Evolutionary conservation across 2,797 vertebrate species (phyloP), one percentile per base, ranked within the genome.

Genomic region (Neomorphus geoffroyi): DNA sequence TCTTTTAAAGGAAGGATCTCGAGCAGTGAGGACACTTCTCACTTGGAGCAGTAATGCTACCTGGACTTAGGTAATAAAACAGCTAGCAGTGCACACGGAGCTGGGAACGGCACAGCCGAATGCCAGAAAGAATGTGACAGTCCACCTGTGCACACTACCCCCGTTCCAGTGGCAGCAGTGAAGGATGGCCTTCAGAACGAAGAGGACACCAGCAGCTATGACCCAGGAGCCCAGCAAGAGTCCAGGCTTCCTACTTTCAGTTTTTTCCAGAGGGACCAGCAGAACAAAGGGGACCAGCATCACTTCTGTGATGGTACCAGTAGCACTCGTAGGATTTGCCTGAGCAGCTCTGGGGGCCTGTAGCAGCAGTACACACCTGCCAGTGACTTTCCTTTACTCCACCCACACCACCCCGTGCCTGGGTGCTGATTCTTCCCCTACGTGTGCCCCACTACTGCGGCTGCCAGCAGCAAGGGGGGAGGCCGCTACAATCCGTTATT

Each of bases 391-490:
- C 32, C 17, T 91, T 43, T 53, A 26, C 51, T 80, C 43, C 39
- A 12, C 69, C 41, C 46, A n/a, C 2, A 4, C 19, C 53, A 69
- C 56, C 54, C 69, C 3, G 0, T 53, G 26, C 66, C 27, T 7
- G 6, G 37, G 57, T 35, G 28, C 39, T 1, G 2, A 8, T 22
- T 67, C 35, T 80, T 75, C 58, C 79, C 57, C 35, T 67, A 3
- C 0, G 0, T 5, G 57, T 73, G 69, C 82, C 93, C 72, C 72
- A 46, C 51, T 71, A 46, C 35, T 6, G 11, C 0, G 4, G 80
- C 24, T 89, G 53, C 90, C 86, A 86, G 33, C 78, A 72, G 48
- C 71, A 45, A 77, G 61, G 28, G 45, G 80, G 81, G n/a, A 78
- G 57, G 83, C 60, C 0, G 1, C 53, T 45, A n/a, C 2, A 8